phyloP scores from a whole-genome alignment of 2,888 invertebrate genomes.

The Ormia ochracea region DNA sequence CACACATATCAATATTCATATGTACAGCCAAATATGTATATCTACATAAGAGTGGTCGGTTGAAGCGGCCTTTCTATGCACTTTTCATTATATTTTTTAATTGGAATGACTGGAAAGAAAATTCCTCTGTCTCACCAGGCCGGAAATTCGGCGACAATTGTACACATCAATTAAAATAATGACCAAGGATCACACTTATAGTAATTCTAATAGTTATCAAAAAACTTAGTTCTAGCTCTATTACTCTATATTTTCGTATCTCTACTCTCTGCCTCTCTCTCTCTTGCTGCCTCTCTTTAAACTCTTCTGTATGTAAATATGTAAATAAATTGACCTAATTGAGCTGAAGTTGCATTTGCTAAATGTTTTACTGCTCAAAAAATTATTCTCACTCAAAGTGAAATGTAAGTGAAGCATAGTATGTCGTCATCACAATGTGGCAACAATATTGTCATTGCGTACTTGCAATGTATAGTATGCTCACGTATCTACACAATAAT shows the following conservation, averaged over 20 bases:
- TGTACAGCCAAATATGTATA: neutral
- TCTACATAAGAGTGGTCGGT: neutral
- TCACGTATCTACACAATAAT: neutral
- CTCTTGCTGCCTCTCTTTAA: neutral
- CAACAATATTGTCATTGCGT: constrained; percentile 32
- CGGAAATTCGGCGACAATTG: too few relatives aligned
- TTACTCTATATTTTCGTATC: neutral
- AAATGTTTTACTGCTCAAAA: constrained; percentile 7
- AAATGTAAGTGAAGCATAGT: constrained; percentile 42
- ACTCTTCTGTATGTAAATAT: too few relatives aligned
- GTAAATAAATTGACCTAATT: constrained; percentile 51
- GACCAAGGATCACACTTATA: constrained; percentile 13
- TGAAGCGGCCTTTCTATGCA: too few relatives aligned
- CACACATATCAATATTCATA: constrained; percentile 17
- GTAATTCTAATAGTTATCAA: neutral
- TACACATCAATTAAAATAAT: constrained; percentile 16
- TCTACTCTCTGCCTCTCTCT: neutral
- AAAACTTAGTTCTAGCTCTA: neutral
- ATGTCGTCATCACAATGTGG: constrained; percentile 48
- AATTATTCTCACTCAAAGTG: constrained; percentile 36
- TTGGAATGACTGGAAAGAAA: too few relatives aligned
- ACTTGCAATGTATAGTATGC: neutral
- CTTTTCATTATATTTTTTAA: too few relatives aligned
- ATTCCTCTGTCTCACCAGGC: too few relatives aligned
- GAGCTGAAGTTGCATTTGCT: neutral